phyloP scores from a whole-genome alignment of 2,888 invertebrate species.

The Aquatica leii region DNA sequence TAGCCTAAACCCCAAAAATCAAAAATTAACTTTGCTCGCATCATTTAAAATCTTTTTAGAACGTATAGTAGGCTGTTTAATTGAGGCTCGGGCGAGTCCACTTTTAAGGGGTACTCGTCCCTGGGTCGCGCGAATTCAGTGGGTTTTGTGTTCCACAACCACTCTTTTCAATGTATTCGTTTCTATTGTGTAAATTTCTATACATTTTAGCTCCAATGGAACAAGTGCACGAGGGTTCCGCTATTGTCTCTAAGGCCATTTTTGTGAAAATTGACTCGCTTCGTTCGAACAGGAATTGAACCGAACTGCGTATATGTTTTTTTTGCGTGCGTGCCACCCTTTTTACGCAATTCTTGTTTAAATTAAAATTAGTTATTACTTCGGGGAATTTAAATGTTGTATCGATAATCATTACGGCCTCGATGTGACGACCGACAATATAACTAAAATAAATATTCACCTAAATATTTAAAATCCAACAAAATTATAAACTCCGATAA shows the following conservation, averaged over 20 bases:
- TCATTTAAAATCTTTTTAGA: slow-evolving; percentile 52
- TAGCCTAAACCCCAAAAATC: slow-evolving; percentile 38
- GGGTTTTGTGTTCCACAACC: slow-evolving; percentile 32
- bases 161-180: slow-evolving; percentile 42
- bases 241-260: slow-evolving; percentile 27
- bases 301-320: slow-evolving; percentile 8
- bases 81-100: slow-evolving; percentile 59
- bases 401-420: slow-evolving; percentile 7
- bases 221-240: slow-evolving; percentile 35
- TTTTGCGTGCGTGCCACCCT: slow-evolving; percentile 19
- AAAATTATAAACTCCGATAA: background rate
- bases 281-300: slow-evolving; percentile 14
- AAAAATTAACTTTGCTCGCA: slow-evolving; percentile 45
- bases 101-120: slow-evolving; percentile 50
- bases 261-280: slow-evolving; percentile 28
- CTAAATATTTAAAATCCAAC: background rate
- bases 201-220: slow-evolving; percentile 33
- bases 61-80: slow-evolving; percentile 58
- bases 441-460: slow-evolving; percentile 6
- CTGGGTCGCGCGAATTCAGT: slow-evolving; percentile 36
- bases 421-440: background rate
- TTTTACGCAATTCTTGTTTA: background rate
- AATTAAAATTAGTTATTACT: no score
- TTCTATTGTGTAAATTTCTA: slow-evolving; percentile 38
- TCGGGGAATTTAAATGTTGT: background rate